phyloP scores from a whole-genome alignment of 2,113 vertebrate genomes.

The Lontra canadensis region DNA sequence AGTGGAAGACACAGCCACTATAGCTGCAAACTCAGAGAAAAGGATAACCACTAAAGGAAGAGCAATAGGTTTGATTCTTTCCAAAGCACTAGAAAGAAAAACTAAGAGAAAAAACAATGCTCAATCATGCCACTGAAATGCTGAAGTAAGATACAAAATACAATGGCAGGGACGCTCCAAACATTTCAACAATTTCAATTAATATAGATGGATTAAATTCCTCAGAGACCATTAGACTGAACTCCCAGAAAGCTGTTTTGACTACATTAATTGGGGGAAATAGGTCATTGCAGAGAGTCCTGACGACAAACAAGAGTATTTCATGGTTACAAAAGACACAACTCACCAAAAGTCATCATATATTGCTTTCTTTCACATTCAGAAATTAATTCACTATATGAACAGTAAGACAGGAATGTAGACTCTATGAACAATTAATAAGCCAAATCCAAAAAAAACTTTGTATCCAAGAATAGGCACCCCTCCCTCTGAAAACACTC shows the following conservation, averaged over 20 bases:
- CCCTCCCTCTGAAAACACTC: neutral
- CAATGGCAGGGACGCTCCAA: neutral
- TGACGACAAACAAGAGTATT: neutral
- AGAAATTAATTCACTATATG: neutral
- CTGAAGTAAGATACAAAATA: conserved; percentile 11
- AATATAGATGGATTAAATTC: neutral
- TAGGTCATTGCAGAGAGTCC: neutral
- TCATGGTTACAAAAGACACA: conserved; percentile 11
- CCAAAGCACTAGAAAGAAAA: neutral
- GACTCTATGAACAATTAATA: neutral
- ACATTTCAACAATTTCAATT: conserved; percentile 4
- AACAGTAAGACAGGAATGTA: neutral
- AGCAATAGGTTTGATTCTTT: neutral
- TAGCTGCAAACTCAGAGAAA: neutral
- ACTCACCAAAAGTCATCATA: neutral
- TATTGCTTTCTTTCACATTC: neutral
- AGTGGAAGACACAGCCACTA: neutral
- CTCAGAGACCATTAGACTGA: neutral
- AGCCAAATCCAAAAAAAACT: neutral
- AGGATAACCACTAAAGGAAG: neutral
- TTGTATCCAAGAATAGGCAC: neutral
- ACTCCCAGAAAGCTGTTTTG: neutral
- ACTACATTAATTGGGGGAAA: neutral
- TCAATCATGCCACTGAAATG: neutral
- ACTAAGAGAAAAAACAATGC: neutral